These are phyloP conservation scores for Channallabes apus DNA, from an alignment of 2,797 vertebrate genomes.

Conservation along the genomic window DNA sequence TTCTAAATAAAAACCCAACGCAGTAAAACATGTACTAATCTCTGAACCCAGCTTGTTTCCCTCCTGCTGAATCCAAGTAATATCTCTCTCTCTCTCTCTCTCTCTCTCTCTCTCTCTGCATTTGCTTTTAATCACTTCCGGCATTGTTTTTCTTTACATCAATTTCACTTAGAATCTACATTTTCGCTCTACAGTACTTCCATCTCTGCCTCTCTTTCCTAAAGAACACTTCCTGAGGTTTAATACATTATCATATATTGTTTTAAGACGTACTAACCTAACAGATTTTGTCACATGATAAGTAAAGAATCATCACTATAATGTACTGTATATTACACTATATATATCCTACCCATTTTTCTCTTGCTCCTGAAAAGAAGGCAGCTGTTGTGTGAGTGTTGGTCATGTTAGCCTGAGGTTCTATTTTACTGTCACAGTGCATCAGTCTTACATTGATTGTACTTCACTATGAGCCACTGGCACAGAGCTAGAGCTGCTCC, in stretches of 20 bases:
- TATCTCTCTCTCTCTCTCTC: slow-evolving; percentile 24
- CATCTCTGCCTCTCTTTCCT: background rate
- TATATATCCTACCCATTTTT: slow-evolving; percentile 23
- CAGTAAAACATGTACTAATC: slow-evolving; percentile 67
- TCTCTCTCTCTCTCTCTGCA: slow-evolving; percentile 8
- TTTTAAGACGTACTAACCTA: slow-evolving; percentile 25
- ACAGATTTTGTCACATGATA: slow-evolving; percentile 40
- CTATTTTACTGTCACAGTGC: slow-evolving; percentile 76
- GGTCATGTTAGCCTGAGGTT: slow-evolving; percentile 75
- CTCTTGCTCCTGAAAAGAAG: slow-evolving; percentile 38
- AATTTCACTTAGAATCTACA: slow-evolving; percentile 10
- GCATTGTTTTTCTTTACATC: slow-evolving; percentile 28
- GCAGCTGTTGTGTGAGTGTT: slow-evolving; percentile 68
- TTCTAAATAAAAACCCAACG: slow-evolving; percentile 46
- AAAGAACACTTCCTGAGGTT: background rate
- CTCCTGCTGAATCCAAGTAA: slow-evolving; percentile 55
- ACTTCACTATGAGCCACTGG: slow-evolving; percentile 29
- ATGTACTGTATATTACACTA: background rate
- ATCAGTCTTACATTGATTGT: slow-evolving; percentile 63
- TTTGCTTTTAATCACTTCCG: slow-evolving; percentile 45
- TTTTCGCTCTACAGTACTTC: background rate
- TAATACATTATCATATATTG: background rate
- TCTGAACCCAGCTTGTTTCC: slow-evolving; percentile 67
- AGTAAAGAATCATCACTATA: slow-evolving; percentile 27
- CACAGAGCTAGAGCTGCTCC: slow-evolving; percentile 12